phyloP scores from a whole-genome alignment of 2,113 vertebrate species.

The Brachypodius melanocephalos region DNA sequence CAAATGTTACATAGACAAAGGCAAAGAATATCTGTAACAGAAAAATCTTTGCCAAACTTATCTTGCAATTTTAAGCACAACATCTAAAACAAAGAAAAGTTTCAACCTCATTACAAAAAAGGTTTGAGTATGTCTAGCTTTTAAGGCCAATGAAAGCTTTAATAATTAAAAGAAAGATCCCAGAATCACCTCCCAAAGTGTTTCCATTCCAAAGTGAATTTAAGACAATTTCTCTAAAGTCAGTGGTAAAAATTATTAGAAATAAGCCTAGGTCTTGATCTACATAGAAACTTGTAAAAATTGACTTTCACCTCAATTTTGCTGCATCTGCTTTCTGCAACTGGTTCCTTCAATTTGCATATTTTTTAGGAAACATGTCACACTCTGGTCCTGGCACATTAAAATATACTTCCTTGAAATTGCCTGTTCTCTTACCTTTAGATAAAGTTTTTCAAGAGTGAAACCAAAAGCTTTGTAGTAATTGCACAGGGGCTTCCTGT shows the following conservation, averaged over 20 bases:
- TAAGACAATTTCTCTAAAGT: neutral
- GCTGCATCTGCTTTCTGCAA: neutral
- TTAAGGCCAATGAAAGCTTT: neutral
- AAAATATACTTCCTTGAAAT: neutral
- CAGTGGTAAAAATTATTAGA: neutral
- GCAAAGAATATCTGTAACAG: neutral
- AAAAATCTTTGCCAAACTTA: conserved; percentile 41
- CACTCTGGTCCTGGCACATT: neutral
- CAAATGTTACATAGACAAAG: conserved; percentile 2
- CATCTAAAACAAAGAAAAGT: neutral
- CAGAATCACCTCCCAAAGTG: neutral
- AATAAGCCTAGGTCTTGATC: neutral
- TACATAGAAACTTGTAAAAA: neutral
- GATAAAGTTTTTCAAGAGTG: neutral
- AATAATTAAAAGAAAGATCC: neutral
- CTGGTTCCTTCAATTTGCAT: neutral
- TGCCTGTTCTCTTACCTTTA: neutral
- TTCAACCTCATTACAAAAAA: neutral
- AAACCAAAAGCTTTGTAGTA: neutral
- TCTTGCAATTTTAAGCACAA: neutral
- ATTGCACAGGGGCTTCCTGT: neutral
- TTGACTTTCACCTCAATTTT: neutral
- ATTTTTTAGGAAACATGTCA: neutral
- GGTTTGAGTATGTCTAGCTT: neutral
- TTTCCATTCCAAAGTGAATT: neutral